Evolutionary conservation across 2,888 invertebrate species (phyloP), one percentile per base, ranked within the genome.

Genomic region (Eilema sororculum): DNA sequence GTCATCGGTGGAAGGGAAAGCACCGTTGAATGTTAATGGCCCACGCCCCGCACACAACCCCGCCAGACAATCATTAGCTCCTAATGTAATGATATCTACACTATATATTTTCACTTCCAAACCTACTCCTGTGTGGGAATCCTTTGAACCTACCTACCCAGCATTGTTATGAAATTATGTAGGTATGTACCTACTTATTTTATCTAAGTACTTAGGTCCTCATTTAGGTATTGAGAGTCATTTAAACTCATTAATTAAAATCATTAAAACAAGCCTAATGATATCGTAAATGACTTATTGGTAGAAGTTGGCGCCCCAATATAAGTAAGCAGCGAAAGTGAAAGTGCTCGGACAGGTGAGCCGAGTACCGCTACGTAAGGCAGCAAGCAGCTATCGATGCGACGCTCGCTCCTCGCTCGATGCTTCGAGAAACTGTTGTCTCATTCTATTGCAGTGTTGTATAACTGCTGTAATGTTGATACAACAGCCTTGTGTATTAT

Each of bases 21-120:
- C 74, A 69, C 76, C 64, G 67, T 69, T 70, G 91, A 88, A 91
- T 91, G 79, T 84, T 91, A 90, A 90, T 87, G 87, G 86, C 77
- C 81, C 68, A 75, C 74, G 37, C 16, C 28, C 20, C 46, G 33
- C 61, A 57, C 52, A 64, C 8, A 16, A 58, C 20, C 41, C 22
- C 20, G 46, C 5, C 30, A 37, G 20, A 59, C 46, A 16, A 25
- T 25, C 28, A 20, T 30, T 20, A 60, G 10, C 60, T 5, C 8
- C 25, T 9, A 25, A 60, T 30, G 25, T 9, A 41, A 57, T 64
- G 24, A 28, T 52, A 46, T 20, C 16, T 65, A 2, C 22, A 59
- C 24, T 13, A 58, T 37, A 37, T 62, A 0, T 6, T 52, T 52
- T n/a, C n/a, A 52, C n/a, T 52, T 52, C 8, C 3, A 52, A 9